A percentile compares a stretch with the other conserved stretches of the same genome.
Evolutionary conservation across 2,797 vertebrate species (phyloP).

Genomic region (Sebastes iracundus): DNA sequence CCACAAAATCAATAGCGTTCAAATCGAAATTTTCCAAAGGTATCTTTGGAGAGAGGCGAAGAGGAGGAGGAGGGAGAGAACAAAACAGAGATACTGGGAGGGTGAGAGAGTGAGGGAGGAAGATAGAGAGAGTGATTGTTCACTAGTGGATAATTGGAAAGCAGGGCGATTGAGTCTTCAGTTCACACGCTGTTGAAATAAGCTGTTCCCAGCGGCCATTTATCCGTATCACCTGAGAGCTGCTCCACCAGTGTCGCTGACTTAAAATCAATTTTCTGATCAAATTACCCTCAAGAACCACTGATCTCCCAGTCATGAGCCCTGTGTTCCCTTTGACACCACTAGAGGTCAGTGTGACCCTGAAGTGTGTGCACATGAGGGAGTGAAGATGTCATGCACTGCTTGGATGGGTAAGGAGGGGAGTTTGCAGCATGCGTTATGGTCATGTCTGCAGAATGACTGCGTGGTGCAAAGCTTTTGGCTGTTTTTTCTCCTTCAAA

Average conservation of each 20-base stretch:
- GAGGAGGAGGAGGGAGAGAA: not conserved
- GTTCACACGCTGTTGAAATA: conserved; percentile 50
- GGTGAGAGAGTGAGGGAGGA: not conserved
- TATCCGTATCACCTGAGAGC: conserved; percentile 59
- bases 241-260: conserved; percentile 34
- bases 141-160: conserved; percentile 59
- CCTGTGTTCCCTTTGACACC: conserved; percentile 41
- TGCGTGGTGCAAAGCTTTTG: conserved; percentile 35
- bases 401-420: conserved; percentile 40
- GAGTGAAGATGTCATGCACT: conserved; percentile 45
- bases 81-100: not conserved
- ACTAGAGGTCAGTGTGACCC: conserved; percentile 82
- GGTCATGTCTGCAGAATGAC: conserved; percentile 59
- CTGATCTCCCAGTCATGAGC: conserved; percentile 26
- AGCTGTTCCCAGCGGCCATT: conserved; percentile 54
- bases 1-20: conserved; percentile 68
- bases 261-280: conserved; percentile 72
- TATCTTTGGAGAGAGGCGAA: conserved; percentile 13
- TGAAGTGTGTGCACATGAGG: not conserved
- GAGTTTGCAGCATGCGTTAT: conserved; percentile 51
- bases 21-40: conserved; percentile 67
- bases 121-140: conserved; percentile 1
- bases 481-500: conserved; percentile 26
- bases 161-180: conserved; percentile 27
- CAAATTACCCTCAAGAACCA: conserved; percentile 59